phyloP scores from a whole-genome alignment of 2,888 invertebrate genomes.

The Synergus umbraculus region DNA sequence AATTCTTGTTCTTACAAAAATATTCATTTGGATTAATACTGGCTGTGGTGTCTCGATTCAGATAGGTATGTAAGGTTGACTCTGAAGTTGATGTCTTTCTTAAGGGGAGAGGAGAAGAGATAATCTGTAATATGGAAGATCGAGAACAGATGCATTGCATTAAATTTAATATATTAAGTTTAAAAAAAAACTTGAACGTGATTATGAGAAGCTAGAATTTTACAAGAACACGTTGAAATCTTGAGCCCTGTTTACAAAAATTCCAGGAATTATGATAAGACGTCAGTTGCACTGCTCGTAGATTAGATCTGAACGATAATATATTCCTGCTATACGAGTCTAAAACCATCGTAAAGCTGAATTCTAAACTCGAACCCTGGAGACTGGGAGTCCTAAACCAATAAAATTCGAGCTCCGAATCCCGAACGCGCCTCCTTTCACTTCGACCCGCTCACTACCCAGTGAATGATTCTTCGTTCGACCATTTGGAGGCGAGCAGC shows the following conservation, averaged over 20 bases:
- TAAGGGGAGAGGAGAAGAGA: background rate
- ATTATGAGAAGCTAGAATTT: background rate
- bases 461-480: background rate
- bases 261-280: background rate
- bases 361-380: background rate
- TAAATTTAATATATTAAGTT: too few species aligned
- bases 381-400: background rate
- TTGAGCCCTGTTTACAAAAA: background rate
- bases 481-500: constrained; percentile 10
- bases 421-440: background rate
- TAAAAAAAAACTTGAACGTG: too few species aligned
- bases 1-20: background rate
- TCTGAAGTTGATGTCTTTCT: background rate
- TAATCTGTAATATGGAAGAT: too few species aligned
- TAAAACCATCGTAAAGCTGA: background rate
- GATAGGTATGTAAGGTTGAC: background rate
- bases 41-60: background rate
- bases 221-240: background rate
- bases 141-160: too few species aligned
- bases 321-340: background rate
- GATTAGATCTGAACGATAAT: background rate
- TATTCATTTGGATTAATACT: background rate
- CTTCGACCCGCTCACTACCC: background rate
- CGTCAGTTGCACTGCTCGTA: background rate
- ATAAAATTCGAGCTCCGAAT: background rate